Base-by-base conservation (phyloP, 2,797 vertebrate genomes). In the Arrhamphus sclerolepis region DNA sequence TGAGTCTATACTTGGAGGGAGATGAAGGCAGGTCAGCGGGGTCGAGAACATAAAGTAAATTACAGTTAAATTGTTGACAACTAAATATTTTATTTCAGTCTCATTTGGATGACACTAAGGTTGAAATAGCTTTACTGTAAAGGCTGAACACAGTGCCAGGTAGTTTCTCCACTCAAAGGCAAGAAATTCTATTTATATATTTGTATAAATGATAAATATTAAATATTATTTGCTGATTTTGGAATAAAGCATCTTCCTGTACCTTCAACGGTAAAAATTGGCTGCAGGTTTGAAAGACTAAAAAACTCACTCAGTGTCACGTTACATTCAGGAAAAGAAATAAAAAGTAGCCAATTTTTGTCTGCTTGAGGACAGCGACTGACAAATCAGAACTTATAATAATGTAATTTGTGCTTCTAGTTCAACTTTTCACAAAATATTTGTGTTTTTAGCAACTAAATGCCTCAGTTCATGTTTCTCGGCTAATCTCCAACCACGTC, bases 1-100 rank as follows among this genome's bases (percentile, higher is more conserved):
- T 47, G 16, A 17, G 19, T 53, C 75, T 54, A 64, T 59, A 51
- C 47, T 26, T 8, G 22, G 20, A 26, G 62, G 29, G 34, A 42
- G 39, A 6, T 10, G 22, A 52, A 55, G 20, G 46, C 8, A n/a
- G 41, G 40, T 48, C 13, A 3, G 49, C 13, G 26, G 50, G 29
- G 57, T 62, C 18, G 42, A 46, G 63, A 16, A 7, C 4, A 38
- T 21, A 62, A 31, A 22, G 17, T 34, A 40, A 42, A 56, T 50
- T 41, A 13, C 11, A 34, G 22, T 29, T 54, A 57, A 55, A 22
- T 56, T 7, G 44, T 40, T 31, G 24, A 26, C 24, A 26, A 26
- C 24, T 26, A 26, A 40, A 34, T 24, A 28, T 55, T 54, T 39
- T 22, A 10, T 72, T 57, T 24, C 7, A 8, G 20, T 51, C 21